Evolutionary conservation across 2,113 vertebrate species (phyloP).

Genomic region (Oophaga pumilio): DNA sequence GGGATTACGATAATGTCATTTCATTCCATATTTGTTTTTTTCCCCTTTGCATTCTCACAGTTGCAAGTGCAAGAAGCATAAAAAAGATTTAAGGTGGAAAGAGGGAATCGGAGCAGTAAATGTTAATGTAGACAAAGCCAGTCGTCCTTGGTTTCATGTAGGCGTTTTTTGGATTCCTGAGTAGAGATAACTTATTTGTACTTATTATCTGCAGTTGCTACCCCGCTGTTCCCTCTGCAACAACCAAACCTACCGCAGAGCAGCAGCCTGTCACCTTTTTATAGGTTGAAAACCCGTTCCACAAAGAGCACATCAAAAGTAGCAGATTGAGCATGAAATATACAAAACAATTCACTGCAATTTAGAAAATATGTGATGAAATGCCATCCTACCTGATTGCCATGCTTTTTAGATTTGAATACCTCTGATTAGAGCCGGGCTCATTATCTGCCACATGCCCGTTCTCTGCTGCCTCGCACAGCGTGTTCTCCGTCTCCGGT

Average conservation of each 20-base stretch:
- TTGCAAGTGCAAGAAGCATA: neutral
- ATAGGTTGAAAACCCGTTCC: conserved; percentile 10
- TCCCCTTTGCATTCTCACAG: neutral
- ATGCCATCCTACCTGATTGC: conserved; percentile 11
- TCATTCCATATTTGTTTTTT: neutral
- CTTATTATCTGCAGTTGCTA: neutral
- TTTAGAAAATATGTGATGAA: conserved; percentile 2
- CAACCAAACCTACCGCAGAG: neutral
- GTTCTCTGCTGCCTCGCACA: neutral
- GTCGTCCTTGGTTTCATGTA: neutral
- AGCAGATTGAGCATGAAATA: neutral
- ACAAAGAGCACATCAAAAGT: neutral
- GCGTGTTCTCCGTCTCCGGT: neutral
- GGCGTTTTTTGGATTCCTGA: neutral
- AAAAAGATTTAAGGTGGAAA: neutral
- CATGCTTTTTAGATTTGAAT: neutral
- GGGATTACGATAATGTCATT: neutral
- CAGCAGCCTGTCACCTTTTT: conserved; percentile 20
- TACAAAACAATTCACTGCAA: conserved; percentile 1
- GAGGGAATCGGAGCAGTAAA: neutral
- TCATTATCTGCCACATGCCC: neutral
- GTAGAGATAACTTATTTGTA: conserved; percentile 14
- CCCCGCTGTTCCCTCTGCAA: conserved; percentile 13
- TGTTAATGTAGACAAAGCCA: neutral
- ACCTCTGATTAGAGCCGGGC: neutral